phyloP scores from a whole-genome alignment of 2,113 vertebrate genomes.

The Gallinago media region DNA sequence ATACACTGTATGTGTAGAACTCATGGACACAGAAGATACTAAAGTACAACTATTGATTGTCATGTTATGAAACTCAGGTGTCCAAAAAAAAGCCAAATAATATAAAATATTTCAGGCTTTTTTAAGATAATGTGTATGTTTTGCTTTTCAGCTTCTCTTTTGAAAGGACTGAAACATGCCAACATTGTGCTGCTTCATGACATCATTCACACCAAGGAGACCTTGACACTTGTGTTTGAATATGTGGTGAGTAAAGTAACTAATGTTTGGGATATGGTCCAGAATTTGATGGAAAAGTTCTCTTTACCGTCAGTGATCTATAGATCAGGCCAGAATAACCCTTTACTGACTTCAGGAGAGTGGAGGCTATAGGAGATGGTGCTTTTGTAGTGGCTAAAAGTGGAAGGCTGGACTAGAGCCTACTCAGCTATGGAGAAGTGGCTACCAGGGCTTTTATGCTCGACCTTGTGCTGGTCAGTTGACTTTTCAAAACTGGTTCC shows the following conservation, averaged over 20 bases:
- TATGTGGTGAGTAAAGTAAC: constrained; percentile 91
- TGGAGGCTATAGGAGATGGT: not conserved
- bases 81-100: not conserved
- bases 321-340: not conserved
- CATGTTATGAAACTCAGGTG: not conserved
- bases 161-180: constrained; percentile 96
- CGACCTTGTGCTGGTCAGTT: not conserved
- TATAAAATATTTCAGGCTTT: not conserved
- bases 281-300: not conserved
- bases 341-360: not conserved
- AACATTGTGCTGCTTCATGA: constrained; percentile 98
- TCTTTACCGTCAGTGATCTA: not conserved
- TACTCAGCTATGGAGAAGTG: not conserved
- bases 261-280: not conserved
- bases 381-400: not conserved
- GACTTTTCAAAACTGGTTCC: not conserved
- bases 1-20: not conserved
- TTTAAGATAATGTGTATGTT: constrained; percentile 12
- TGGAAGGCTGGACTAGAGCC: not conserved
- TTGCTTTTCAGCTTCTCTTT: constrained; percentile 89
- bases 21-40: not conserved
- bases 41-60: not conserved
- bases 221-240: constrained; percentile 96
- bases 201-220: constrained; percentile 99
- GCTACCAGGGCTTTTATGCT: not conserved